A percentile compares a stretch with the other conserved stretches of the same genome.
These are phyloP conservation scores for Leiothrix lutea DNA, from an alignment of 2,113 vertebrate genomes.

Conservation along the genomic window DNA sequence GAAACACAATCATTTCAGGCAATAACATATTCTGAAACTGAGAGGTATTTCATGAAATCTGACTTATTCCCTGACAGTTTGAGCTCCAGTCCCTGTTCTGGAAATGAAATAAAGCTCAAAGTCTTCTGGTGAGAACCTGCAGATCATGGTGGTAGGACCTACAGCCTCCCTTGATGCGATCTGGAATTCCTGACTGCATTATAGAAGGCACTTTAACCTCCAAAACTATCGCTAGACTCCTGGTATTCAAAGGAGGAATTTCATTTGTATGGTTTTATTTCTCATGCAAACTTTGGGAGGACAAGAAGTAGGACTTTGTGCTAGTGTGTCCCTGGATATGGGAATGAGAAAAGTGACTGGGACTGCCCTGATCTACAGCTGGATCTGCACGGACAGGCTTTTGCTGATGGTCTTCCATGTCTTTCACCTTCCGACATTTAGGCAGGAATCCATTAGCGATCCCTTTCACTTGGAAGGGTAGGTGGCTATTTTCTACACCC, in stretches of 20 bases:
- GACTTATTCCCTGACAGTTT: not conserved
- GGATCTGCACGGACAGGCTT: accelerated
- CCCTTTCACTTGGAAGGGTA: not conserved
- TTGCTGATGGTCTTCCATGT: not conserved
- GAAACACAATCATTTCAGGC: not conserved
- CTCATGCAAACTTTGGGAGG: not conserved
- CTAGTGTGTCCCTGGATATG: not conserved
- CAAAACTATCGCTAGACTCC: not conserved
- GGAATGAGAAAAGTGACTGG: not conserved
- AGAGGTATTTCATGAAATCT: not conserved
- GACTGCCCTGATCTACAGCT: accelerated
- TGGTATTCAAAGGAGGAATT: not conserved
- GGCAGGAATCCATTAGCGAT: not conserved
- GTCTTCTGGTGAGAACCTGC: not conserved
- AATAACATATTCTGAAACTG: not conserved
- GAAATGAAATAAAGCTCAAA: not conserved
- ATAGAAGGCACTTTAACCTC: not conserved
- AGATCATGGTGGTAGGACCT: not conserved
- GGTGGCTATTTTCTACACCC: not conserved
- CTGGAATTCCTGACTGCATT: not conserved
- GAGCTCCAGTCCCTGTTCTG: not conserved
- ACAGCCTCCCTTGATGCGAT: not conserved
- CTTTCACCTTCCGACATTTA: not conserved
- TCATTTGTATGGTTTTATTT: not conserved
- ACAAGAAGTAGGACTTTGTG: not conserved